phyloP scores from a whole-genome alignment of 2,113 vertebrate genomes.

The Gambusia affinis region DNA sequence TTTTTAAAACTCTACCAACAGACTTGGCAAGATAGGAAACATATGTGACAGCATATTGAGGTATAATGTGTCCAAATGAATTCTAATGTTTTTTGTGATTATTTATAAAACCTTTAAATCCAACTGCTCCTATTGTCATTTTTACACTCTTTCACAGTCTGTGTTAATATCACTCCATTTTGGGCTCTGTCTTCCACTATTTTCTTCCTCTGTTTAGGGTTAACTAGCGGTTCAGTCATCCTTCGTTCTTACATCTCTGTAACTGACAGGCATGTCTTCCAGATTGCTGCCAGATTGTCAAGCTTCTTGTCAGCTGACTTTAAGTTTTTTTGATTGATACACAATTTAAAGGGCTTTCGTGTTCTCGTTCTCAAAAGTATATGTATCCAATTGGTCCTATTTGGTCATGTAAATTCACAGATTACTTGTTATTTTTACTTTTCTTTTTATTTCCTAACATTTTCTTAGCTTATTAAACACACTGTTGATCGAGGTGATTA shows the following conservation, averaged over 20 bases:
- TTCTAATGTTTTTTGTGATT: conserved; percentile 15
- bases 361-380: conserved; percentile 63
- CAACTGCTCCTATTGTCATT: conserved; percentile 26
- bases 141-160: conserved; percentile 12
- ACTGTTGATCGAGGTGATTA: conserved; percentile 53
- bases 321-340: conserved; percentile 73
- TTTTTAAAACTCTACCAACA: not conserved
- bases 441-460: conserved; percentile 5
- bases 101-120: conserved; percentile 37
- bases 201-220: conserved; percentile 43
- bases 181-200: conserved; percentile 8
- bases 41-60: not conserved
- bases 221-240: conserved; percentile 62
- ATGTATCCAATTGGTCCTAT: conserved; percentile 63
- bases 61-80: conserved; percentile 28
- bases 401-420: conserved; percentile 55
- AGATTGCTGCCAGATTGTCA: conserved; percentile 75
- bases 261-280: conserved; percentile 74
- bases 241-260: conserved; percentile 69
- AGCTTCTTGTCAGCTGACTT: conserved; percentile 72
- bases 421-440: conserved; percentile 33
- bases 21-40: not conserved
- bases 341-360: conserved; percentile 71
- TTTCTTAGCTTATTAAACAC: conserved; percentile 56
- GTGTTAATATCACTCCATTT: not conserved